Conservation (phyloP, 2,113 vertebrate species). For the Sinocyclocheilus rhinocerous region DNA sequence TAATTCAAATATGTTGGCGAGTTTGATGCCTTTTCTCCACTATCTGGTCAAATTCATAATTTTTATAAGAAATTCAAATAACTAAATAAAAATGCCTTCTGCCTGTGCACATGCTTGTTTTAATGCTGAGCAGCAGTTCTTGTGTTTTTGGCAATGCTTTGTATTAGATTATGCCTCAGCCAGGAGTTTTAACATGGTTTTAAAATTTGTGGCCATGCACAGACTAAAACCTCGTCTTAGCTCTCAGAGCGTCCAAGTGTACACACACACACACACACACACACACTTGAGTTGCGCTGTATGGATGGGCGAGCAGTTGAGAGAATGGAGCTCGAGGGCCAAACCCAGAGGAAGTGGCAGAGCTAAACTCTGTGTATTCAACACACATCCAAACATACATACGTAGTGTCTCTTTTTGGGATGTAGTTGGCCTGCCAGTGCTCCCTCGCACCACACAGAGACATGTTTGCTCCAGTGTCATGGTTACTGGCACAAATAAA, state of each 20-base stretch:
- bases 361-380: conserved; percentile 31
- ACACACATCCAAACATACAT: conserved; percentile 20
- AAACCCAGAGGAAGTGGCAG: conserved; percentile 50
- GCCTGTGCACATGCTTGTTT: not conserved
- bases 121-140: conserved; percentile 7
- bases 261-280: conserved; percentile 1
- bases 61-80: not conserved
- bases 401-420: conserved; percentile 13
- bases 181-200: conserved; percentile 17
- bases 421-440: conserved; percentile 2
- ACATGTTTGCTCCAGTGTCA: conserved; percentile 41
- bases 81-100: not conserved
- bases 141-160: conserved; percentile 24
- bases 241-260: not conserved
- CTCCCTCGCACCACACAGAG: conserved; percentile 33
- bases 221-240: not conserved
- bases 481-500: conserved; percentile 45
- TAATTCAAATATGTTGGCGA: not conserved
- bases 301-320: conserved; percentile 27
- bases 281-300: not conserved
- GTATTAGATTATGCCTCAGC: conserved; percentile 23
- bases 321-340: conserved; percentile 26
- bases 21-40: not conserved
- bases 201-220: conserved; percentile 15
- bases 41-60: not conserved